phyloP scores from a whole-genome alignment of 2,113 vertebrate species.

The Antennarius striatus region DNA sequence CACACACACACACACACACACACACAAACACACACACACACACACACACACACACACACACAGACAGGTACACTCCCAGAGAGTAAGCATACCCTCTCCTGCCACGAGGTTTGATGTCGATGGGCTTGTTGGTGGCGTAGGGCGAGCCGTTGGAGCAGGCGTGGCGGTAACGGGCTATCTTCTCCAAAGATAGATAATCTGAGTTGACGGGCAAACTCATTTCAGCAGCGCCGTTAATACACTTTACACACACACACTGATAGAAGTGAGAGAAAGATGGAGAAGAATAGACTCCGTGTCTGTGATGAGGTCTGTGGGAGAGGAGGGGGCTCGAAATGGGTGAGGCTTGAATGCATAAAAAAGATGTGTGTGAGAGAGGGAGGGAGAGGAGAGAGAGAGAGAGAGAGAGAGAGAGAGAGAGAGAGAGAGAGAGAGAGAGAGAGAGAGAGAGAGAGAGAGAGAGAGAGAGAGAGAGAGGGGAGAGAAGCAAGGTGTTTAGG shows the following conservation, averaged over 20 bases:
- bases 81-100: constrained; percentile 83
- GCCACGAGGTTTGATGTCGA: constrained; percentile 91
- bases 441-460: constrained; percentile 16
- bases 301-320: constrained; percentile 13
- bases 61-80: constrained; percentile 9
- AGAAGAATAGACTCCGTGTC: constrained; percentile 3
- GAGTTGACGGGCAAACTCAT: constrained; percentile 91
- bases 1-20: background rate
- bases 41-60: background rate
- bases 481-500: constrained; percentile 57
- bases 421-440: constrained; percentile 57
- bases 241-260: background rate
- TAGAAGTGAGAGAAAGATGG: constrained; percentile 5
- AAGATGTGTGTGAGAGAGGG: too few relatives aligned
- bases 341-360: constrained; percentile 43
- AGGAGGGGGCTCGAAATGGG: constrained; percentile 38
- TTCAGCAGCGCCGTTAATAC: constrained; percentile 39
- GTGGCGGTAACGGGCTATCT: constrained; percentile 84
- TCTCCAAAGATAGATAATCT: constrained; percentile 86
- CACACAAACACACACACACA: background rate
- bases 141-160: constrained; percentile 87
- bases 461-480: constrained; percentile 36
- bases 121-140: constrained; percentile 92
- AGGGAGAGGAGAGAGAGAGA: constrained; percentile 12
- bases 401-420: constrained; percentile 38